These are phyloP conservation scores for Meda fulgida DNA, from an alignment of 2,797 vertebrate species.

Conservation along the genomic window DNA sequence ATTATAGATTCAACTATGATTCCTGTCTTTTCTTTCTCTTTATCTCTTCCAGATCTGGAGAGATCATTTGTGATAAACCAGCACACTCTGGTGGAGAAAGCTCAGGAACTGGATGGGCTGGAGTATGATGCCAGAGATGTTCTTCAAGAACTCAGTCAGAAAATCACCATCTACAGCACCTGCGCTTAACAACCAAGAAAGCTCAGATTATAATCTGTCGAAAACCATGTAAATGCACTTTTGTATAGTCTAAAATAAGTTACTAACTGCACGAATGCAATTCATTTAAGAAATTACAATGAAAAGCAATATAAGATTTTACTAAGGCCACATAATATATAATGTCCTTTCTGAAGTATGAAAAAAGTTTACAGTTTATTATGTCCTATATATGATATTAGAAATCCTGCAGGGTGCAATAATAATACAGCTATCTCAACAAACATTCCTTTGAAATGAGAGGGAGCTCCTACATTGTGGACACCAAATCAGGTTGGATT, in stretches of 20 bases:
- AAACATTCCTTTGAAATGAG: neutral
- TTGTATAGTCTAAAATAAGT: neutral
- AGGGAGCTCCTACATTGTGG: neutral
- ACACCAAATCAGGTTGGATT: neutral
- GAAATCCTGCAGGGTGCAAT: neutral
- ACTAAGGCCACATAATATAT: neutral
- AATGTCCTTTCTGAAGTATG: neutral
- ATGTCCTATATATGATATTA: neutral
- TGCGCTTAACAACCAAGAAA: slow-evolving; percentile 68
- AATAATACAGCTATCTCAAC: neutral
- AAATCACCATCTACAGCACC: slow-evolving; percentile 91
- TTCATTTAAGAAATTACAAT: neutral
- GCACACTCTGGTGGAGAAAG: slow-evolving; percentile 85
- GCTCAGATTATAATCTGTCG: neutral
- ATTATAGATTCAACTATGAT: neutral
- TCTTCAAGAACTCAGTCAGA: slow-evolving; percentile 89
- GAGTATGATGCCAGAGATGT: slow-evolving; percentile 82
- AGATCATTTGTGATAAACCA: slow-evolving; percentile 87
- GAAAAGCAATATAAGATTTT: neutral
- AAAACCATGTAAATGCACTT: neutral
- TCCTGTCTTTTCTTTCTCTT: slow-evolving; percentile 4
- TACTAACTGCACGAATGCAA: neutral
- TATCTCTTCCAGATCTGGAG: slow-evolving; percentile 84
- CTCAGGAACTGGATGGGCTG: slow-evolving; percentile 82
- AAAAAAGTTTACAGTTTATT: neutral